phyloP scores from a whole-genome alignment of 2,113 vertebrate species.

The Cacatua alba region DNA sequence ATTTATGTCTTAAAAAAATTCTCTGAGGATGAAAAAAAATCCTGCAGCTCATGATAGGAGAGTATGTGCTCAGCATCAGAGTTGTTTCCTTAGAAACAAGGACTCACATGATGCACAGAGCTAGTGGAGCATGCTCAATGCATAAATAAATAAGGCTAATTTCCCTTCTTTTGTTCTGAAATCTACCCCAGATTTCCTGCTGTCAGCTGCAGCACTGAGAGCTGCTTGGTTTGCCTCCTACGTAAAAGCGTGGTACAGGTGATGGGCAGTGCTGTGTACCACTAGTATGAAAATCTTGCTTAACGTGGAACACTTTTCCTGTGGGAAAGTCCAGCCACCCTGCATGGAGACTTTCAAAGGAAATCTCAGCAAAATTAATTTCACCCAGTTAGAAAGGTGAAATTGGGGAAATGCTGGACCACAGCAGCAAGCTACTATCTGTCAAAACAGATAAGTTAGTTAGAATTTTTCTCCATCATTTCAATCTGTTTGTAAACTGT shows the following conservation, averaged over 20 bases:
- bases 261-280: conserved; percentile 39
- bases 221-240: conserved; percentile 65
- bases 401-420: conserved; percentile 51
- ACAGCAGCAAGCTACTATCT: conserved; percentile 30
- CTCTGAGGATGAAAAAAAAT: neutral
- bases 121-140: conserved; percentile 72
- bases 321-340: conserved; percentile 77
- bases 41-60: neutral
- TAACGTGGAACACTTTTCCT: conserved; percentile 64
- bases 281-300: conserved; percentile 49
- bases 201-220: conserved; percentile 72
- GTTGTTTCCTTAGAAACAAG: conserved; percentile 72
- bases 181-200: conserved; percentile 70
- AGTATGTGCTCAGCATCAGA: conserved; percentile 40
- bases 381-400: conserved; percentile 23
- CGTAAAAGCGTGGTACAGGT: conserved; percentile 31
- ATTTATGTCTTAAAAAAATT: neutral
- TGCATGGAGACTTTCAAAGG: conserved; percentile 40
- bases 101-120: conserved; percentile 51
- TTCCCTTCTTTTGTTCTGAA: conserved; percentile 74
- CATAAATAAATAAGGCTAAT: conserved; percentile 75
- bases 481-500: neutral
- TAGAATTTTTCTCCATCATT: neutral
- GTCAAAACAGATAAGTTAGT: conserved; percentile 39
- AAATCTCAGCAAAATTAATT: conserved; percentile 58